Percentiles rank a stretch among this genome's conserved stretches.
Evolutionary conservation across 2,888 invertebrate genomes (phyloP).

Genomic region (Idaea straminata): DNA sequence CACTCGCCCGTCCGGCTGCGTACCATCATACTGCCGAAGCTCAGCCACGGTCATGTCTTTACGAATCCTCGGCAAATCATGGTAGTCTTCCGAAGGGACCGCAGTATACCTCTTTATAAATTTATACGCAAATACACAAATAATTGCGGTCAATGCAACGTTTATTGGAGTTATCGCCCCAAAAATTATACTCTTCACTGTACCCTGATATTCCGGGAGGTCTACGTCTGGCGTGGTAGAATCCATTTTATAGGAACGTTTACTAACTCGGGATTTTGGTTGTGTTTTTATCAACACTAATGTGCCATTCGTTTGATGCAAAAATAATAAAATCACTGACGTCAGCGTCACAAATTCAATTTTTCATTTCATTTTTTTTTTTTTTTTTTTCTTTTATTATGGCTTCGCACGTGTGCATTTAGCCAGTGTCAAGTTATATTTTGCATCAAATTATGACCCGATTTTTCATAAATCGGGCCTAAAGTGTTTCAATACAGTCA

Average conservation of each 20-base stretch:
- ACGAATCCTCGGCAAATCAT: slow-evolving; percentile 87
- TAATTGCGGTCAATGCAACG: slow-evolving; percentile 81
- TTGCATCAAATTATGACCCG: too few species aligned
- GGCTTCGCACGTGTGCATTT: too few species aligned
- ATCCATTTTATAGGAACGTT: slow-evolving; percentile 45
- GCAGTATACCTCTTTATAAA: slow-evolving; percentile 76
- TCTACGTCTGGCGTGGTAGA: slow-evolving; percentile 55
- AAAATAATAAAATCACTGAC: slow-evolving; percentile 56
- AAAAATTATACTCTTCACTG: slow-evolving; percentile 17
- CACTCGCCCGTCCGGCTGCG: slow-evolving; percentile 91
- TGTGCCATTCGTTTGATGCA: slow-evolving; percentile 32
- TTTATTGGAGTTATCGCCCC: slow-evolving; percentile 83
- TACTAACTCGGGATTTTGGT: slow-evolving; percentile 33
- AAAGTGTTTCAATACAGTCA: too few species aligned
- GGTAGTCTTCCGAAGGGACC: slow-evolving; percentile 38
- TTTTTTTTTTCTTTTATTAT: too few species aligned
- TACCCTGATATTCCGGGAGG: slow-evolving; percentile 34
- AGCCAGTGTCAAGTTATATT: too few species aligned
- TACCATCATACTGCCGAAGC: slow-evolving; percentile 92
- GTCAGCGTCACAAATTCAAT: slow-evolving; percentile 39
- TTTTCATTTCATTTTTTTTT: not conserved
- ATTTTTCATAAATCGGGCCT: too few species aligned
- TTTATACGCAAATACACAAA: slow-evolving; percentile 84
- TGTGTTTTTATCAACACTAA: slow-evolving; percentile 42
- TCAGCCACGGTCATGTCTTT: slow-evolving; percentile 95